Percentiles rank a stretch among this genome's conserved stretches.
These are phyloP conservation scores for Vespertilio murinus DNA, from an alignment of 2,797 vertebrate genomes.

Conservation along the genomic window DNA sequence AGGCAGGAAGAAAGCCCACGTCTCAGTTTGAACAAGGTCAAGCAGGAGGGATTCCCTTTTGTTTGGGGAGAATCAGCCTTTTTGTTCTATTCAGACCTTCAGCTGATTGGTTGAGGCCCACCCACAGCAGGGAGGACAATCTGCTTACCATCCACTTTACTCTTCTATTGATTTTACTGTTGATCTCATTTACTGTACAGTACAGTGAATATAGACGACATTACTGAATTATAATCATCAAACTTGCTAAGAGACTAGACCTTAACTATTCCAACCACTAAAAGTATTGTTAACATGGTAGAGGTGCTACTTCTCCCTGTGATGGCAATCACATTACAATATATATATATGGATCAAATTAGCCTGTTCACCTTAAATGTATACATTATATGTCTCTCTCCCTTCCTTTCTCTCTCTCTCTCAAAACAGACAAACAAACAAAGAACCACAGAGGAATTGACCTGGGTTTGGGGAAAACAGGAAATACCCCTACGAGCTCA, in stretches of 20 bases:
- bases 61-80: too few relatives aligned
- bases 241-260: not conserved
- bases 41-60: not conserved
- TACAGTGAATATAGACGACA: not conserved
- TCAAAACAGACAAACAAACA: not conserved
- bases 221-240: not conserved
- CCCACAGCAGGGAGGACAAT: not conserved
- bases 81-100: not conserved
- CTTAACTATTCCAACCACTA: not conserved
- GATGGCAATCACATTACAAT: not conserved
- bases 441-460: not conserved
- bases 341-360: not conserved
- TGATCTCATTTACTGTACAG: not conserved
- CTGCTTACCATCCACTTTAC: not conserved
- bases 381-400: not conserved
- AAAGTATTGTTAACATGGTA: not conserved
- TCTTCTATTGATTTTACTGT: not conserved
- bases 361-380: not conserved
- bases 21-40: not conserved
- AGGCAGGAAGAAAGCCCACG: not conserved
- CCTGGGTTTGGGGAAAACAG: not conserved
- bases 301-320: not conserved
- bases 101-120: not conserved
- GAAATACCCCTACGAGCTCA: not conserved
- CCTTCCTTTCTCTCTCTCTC: not conserved